Percentiles rank a stretch among this genome's conserved stretches.
Conservation (phyloP, 2,888 invertebrate species). For the Carterocephalus palaemon region DNA sequence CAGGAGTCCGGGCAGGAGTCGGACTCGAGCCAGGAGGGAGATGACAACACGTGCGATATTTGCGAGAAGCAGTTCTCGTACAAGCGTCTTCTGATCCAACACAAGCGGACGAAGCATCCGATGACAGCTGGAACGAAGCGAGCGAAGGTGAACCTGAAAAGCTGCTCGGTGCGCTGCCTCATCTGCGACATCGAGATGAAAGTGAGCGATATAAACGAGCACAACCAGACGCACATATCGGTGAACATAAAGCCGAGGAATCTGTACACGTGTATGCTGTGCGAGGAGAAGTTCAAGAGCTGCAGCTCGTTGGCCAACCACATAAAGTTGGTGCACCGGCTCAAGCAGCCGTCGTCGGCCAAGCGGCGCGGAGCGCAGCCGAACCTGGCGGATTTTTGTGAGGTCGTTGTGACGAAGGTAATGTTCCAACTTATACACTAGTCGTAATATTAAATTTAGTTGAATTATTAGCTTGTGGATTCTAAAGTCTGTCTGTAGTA, state of each 20-base stretch:
- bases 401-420: constrained; percentile 77
- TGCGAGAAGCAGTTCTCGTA: constrained; percentile 74
- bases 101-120: constrained; percentile 68
- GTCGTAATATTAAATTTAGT: too few relatives aligned
- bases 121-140: constrained; percentile 66
- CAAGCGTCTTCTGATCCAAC: constrained; percentile 59
- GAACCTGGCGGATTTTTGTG: constrained; percentile 76
- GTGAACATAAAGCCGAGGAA: constrained; percentile 66
- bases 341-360: constrained; percentile 46
- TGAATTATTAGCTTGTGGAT: too few relatives aligned
- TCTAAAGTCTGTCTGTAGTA: too few relatives aligned
- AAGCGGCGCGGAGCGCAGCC: constrained; percentile 35
- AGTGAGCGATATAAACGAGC: constrained; percentile 63
- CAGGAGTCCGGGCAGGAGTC: constrained; percentile 51
- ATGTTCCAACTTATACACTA: too few relatives aligned
- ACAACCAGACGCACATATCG: constrained; percentile 65
- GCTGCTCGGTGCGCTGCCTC: constrained; percentile 65
- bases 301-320: constrained; percentile 63
- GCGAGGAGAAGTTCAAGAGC: constrained; percentile 62
- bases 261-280: constrained; percentile 67
- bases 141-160: constrained; percentile 63
- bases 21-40: constrained; percentile 65
- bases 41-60: constrained; percentile 69
- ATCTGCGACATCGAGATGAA: constrained; percentile 71
- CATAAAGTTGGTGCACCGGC: constrained; percentile 65